Base-by-base conservation (phyloP, 2,113 vertebrate species). In the Smithornis capensis region DNA sequence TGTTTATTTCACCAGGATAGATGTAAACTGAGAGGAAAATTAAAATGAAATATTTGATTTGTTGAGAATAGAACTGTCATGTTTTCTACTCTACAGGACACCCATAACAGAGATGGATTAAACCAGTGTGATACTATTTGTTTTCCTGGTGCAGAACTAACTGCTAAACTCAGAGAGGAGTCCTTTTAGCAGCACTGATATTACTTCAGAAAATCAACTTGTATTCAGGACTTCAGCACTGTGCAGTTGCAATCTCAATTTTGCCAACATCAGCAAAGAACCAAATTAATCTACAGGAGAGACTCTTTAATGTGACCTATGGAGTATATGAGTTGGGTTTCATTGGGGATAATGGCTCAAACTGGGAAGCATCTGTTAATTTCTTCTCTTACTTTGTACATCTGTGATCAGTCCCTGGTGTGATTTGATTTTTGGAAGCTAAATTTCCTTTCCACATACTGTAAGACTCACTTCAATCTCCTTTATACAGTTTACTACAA, bases 351-450 rank as follows among this genome's bases (percentile, higher is more conserved):
- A 75, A 94, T 57, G 53, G 92, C 79, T 59, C 55, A 81, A 92
- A 94, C 86, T 83, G 73, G 79, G 80, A 94, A 94, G 76, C 18
- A 76, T 42, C 88, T 94, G 52, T 75, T 73, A 25, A 94, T 44
- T 57, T 94, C 69, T 95, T 83, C 24, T n/a, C 55, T 91, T 95
- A 89, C 92, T 64, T 68, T 88, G 84, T 91, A 90, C 55, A 89
- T 95, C 70, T 95, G 85, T 90, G 84, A 86, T 89, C 59, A 62
- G 87, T 67, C 92, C 53, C 65, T 62, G 10, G 33, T 91, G 92
- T 87, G 90, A 94, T 91, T 94, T 90, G 92, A 86, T 74, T 90
- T 93, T 85, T 78, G 92, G 94, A 95, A 96, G 70, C 83, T 82
- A 82, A 28, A 21, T 96, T 95, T 95, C 85, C 90, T 96, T 94